phyloP scores from a whole-genome alignment of 1,140 invertebrate species.

The Lordiphosa mommai region DNA sequence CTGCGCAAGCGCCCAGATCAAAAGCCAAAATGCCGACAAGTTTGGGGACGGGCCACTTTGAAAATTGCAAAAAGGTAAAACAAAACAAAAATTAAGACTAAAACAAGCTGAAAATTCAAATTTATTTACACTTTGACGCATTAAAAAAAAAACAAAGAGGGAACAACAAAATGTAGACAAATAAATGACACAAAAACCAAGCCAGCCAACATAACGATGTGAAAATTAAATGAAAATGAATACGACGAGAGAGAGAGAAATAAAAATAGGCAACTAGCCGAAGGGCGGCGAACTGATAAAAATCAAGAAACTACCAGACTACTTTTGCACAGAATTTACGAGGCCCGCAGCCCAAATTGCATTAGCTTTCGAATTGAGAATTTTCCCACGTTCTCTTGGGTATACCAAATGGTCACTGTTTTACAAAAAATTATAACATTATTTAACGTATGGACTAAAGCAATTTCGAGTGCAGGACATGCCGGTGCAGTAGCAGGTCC shows the following conservation, averaged over 20 bases:
- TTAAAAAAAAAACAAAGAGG: conserved; percentile 41
- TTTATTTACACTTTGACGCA: conserved; percentile 78
- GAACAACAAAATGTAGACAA: conserved; percentile 60
- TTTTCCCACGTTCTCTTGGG: conserved; percentile 62
- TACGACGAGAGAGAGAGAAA: conserved; percentile 18
- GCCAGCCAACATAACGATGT: conserved; percentile 65
- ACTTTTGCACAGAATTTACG: conserved; percentile 76
- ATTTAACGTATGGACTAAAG: conserved; percentile 6
- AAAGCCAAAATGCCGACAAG: conserved; percentile 56
- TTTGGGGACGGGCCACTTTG: conserved; percentile 15
- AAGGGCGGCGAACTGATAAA: conserved; percentile 62
- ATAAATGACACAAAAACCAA: conserved; percentile 61
- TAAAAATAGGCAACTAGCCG: conserved; percentile 49
- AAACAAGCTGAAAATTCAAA: conserved; percentile 78
- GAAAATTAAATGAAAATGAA: conserved; percentile 74
- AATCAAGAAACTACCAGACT: conserved; percentile 35
- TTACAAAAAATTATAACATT: conserved; percentile 38
- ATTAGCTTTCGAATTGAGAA: conserved; percentile 61
- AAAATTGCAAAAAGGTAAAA: conserved; percentile 28
- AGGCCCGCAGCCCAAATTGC: conserved; percentile 55
- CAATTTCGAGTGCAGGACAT: conserved; percentile 34
- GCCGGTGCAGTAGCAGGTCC: conserved; percentile 39
- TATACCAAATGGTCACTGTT: background rate
- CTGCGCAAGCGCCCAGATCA: conserved; percentile 75
- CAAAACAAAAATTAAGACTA: conserved; percentile 60